A percentile compares a stretch with the other conserved stretches of the same genome.
Conservation (phyloP, 2,888 invertebrate species). For the Allacma fusca region DNA sequence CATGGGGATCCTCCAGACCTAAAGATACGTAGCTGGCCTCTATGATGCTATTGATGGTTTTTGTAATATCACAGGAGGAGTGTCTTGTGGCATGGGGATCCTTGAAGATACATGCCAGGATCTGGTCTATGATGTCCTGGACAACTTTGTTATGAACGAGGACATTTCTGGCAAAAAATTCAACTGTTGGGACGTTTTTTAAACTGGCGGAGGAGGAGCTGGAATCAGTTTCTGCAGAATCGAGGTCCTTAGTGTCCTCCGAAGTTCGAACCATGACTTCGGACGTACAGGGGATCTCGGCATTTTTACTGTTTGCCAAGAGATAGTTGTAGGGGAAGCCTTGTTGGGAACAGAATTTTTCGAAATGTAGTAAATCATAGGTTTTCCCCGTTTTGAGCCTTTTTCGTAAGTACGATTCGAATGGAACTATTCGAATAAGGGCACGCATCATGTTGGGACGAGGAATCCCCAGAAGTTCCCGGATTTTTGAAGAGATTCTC, state of each 20-base stretch:
- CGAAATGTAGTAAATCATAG: constrained; percentile 53
- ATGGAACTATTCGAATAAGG: constrained; percentile 49
- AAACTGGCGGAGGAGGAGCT: constrained; percentile 22
- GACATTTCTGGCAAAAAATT: constrained; percentile 52
- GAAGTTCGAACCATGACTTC: constrained; percentile 45
- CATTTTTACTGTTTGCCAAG: constrained; percentile 43
- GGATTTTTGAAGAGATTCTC: constrained; percentile 50
- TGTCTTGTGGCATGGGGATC: constrained; percentile 31
- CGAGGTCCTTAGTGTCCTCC: background rate
- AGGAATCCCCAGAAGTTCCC: constrained; percentile 50
- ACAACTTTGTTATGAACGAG: constrained; percentile 52
- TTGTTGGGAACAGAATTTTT: constrained; percentile 49
- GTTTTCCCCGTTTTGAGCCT: constrained; percentile 47
- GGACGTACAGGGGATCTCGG: constrained; percentile 49
- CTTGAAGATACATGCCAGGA: constrained; percentile 48
- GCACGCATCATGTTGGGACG: constrained; percentile 53
- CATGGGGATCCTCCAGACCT: constrained; percentile 26
- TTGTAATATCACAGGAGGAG: background rate
- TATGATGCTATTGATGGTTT: constrained; percentile 30
- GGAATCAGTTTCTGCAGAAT: constrained; percentile 32
- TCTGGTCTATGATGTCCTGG: constrained; percentile 46
- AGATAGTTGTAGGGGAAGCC: constrained; percentile 50
- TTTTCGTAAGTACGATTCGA: constrained; percentile 49
- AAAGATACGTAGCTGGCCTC: constrained; percentile 19
- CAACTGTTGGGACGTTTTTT: constrained; percentile 50